A percentile compares a stretch with the other conserved stretches of the same genome.
phyloP scores from a whole-genome alignment of 2,888 invertebrate genomes.

The Polymixis lichenea region DNA sequence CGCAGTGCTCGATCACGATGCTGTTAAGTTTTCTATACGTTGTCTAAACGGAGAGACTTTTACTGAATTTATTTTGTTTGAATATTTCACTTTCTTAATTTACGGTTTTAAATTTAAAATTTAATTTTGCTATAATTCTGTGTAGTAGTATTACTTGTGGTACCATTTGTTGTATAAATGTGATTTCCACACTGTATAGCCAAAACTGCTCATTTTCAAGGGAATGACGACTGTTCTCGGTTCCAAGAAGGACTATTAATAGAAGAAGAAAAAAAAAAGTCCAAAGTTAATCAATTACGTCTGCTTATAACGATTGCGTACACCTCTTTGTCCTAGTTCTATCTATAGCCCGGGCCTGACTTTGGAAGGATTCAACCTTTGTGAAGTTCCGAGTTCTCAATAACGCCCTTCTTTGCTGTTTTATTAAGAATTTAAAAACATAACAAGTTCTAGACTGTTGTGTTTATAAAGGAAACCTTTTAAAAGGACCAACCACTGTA shows the following conservation, averaged over 20 bases:
- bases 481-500: background rate
- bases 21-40: too few species aligned
- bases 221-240: background rate
- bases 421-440: constrained; percentile 7
- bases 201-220: background rate
- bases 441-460: background rate
- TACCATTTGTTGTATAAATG: too few species aligned
- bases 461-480: constrained; percentile 21
- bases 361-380: constrained; percentile 45
- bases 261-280: constrained; percentile 1
- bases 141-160: too few species aligned
- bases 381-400: constrained; percentile 2
- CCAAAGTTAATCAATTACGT: constrained; percentile 13
- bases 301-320: constrained; percentile 36
- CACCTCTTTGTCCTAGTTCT: constrained; percentile 29
- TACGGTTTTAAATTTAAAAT: too few species aligned
- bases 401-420: constrained; percentile 19
- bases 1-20: too few species aligned
- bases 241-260: background rate
- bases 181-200: too few species aligned
- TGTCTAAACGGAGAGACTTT: too few species aligned
- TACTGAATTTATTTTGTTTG: too few species aligned
- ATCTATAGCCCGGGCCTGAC: constrained; percentile 19
- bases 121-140: too few species aligned
- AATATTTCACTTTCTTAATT: too few species aligned